Base-by-base conservation (phyloP, 2,888 invertebrate genomes). In the Mythimna loreyi region DNA sequence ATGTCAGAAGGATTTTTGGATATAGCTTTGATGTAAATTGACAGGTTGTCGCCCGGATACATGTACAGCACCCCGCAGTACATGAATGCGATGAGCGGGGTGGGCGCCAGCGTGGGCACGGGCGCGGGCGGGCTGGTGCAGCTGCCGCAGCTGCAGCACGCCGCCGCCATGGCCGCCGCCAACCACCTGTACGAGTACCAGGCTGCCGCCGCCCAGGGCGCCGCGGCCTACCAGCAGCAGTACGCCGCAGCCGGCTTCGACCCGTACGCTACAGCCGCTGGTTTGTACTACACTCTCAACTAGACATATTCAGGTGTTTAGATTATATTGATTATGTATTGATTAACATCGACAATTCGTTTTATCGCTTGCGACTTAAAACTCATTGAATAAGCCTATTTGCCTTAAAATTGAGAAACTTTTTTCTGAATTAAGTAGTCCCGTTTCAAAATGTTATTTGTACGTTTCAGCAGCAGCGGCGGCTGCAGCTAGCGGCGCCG, bases 101-200 rank as follows among this genome's bases (percentile, higher is more conserved):
- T 94, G 70, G 89, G 93, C 47, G 92, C 90, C 65, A 93, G 92
- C 19, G 96, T 97, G 60, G 94, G 96, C 60, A 92, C 96, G 7
- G 97, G 97, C 25, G 97, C 97, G 3, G 97, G 97, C 23, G 97
- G 97, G 65, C 91, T 97, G 84, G 97, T 98, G 82, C 97, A 97
- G 83, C 93, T 97, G 85, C 97, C 97, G 36, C 97, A 97, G 87
- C 92, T 97, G 86, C 97, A 97, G 85, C 97, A 97, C 88, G 97
- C 97, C 1, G 97, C 98, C 11, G 98, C 98, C 0, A 96, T 98
- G 66, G 98, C 98, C 16, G 98, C 98, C 0, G 98, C 98, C n/a
- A 97, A 97, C 86, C 97, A 98, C 88, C 97, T 98, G 89, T 98
- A 98, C 90, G 98, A 98, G 94, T 98, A 98, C 92, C 98, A 98